Conservation (phyloP, 2,113 vertebrate species). For the Casuarius casuarius region DNA sequence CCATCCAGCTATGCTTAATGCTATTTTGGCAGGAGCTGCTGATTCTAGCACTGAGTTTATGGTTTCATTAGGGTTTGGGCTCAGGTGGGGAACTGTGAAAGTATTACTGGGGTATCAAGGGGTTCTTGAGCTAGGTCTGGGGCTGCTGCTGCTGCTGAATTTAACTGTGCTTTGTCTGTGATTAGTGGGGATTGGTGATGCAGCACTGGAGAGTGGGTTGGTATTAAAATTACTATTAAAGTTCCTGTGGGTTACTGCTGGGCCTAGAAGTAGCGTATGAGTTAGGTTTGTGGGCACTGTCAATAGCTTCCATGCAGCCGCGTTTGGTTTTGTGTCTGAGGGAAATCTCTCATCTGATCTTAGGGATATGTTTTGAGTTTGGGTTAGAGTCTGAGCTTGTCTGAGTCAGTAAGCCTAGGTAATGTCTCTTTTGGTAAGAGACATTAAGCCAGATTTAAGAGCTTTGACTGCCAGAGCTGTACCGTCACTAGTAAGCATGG, state of each 20-base stretch:
- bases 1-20: not conserved
- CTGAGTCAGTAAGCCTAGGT: too few relatives aligned
- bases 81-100: not conserved
- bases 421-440: too few relatives aligned
- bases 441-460: too few relatives aligned
- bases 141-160: not conserved
- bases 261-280: not conserved
- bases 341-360: too few relatives aligned
- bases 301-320: not conserved
- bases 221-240: not conserved
- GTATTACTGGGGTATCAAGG: not conserved
- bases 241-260: not conserved
- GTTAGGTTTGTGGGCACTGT: not conserved
- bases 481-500: too few relatives aligned
- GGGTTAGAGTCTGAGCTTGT: too few relatives aligned
- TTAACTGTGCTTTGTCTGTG: not conserved
- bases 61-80: not conserved
- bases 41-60: accelerated
- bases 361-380: too few relatives aligned
- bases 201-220: not conserved
- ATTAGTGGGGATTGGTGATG: not conserved
- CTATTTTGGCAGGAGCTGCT: not conserved
- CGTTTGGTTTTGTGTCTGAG: not conserved
- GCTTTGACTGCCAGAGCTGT: too few relatives aligned
- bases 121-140: not conserved